phyloP scores from a whole-genome alignment of 1,140 invertebrate genomes.

The Bilobella aurantiaca region DNA sequence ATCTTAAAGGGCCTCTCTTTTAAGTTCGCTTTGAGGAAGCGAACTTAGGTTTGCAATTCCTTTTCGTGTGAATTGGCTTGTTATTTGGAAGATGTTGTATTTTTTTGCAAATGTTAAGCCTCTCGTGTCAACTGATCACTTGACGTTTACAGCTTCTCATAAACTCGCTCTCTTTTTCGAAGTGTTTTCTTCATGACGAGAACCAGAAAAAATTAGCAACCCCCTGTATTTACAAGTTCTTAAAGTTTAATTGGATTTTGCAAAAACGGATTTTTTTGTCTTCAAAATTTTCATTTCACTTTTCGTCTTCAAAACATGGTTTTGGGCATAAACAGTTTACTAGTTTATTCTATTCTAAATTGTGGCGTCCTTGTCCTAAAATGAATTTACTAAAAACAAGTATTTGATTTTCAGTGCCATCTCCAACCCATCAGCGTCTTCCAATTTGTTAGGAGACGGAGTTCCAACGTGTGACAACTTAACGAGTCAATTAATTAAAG shows the following conservation, averaged over 20 bases:
- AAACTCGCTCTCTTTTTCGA: not conserved
- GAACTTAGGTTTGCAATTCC: no score
- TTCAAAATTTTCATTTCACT: no score
- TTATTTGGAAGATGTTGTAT: no score
- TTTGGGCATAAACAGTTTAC: no score
- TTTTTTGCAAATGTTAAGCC: not conserved
- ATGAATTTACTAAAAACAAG: not conserved
- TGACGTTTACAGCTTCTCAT: not conserved
- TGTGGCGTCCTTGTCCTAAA: no score
- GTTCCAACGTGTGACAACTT: conserved; percentile 2
- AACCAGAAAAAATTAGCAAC: not conserved
- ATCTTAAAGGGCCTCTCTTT: not conserved
- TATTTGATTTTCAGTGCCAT: conserved; percentile 6
- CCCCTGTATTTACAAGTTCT: no score
- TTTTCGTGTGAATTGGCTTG: not conserved
- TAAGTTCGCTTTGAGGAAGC: no score
- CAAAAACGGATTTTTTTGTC: no score
- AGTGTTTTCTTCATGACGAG: not conserved
- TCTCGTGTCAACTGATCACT: conserved; percentile 2
- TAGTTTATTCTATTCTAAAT: no score
- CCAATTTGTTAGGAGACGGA: no score
- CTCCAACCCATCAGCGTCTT: not conserved
- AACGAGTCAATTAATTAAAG: conserved; percentile 10
- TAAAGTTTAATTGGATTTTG: no score
- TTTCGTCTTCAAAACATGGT: no score